A percentile compares a stretch with the other conserved stretches of the same genome.
Conservation (phyloP, 2,113 vertebrate genomes). For the Anser cygnoides region DNA sequence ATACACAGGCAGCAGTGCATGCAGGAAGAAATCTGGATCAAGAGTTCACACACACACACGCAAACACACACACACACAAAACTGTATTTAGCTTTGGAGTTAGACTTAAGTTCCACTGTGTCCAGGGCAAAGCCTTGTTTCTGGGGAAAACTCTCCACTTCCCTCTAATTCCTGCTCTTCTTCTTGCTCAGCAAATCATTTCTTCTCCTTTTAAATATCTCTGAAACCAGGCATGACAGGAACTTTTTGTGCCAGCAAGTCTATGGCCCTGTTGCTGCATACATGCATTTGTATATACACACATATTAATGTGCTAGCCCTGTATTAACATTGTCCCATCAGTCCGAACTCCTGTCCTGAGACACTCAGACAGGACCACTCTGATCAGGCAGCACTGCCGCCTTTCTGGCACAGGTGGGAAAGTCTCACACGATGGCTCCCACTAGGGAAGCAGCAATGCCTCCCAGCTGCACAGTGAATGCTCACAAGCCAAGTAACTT, state of each 20-base stretch:
- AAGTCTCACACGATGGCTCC: neutral
- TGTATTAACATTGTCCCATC: accelerated
- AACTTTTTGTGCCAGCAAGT: neutral
- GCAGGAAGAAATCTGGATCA: neutral
- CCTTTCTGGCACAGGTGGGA: neutral
- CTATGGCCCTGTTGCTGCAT: neutral
- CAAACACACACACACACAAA: too few species aligned
- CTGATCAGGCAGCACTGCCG: neutral
- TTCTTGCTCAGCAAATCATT: neutral
- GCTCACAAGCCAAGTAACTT: neutral
- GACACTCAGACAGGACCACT: accelerated
- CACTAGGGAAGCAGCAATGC: accelerated
- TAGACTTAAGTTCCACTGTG: neutral
- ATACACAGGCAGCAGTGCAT: neutral
- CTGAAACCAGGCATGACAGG: neutral
- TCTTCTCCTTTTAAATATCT: neutral
- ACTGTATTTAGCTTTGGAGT: neutral
- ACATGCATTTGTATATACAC: accelerated
- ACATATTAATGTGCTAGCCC: accelerated
- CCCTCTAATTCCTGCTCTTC: neutral
- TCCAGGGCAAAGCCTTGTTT: neutral
- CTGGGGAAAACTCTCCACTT: neutral
- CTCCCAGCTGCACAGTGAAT: accelerated
- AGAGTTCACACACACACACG: neutral
- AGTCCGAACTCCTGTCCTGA: neutral